Evolutionary conservation across 2,113 vertebrate genomes (phyloP).

Genomic region (Phoxinus phoxinus): DNA sequence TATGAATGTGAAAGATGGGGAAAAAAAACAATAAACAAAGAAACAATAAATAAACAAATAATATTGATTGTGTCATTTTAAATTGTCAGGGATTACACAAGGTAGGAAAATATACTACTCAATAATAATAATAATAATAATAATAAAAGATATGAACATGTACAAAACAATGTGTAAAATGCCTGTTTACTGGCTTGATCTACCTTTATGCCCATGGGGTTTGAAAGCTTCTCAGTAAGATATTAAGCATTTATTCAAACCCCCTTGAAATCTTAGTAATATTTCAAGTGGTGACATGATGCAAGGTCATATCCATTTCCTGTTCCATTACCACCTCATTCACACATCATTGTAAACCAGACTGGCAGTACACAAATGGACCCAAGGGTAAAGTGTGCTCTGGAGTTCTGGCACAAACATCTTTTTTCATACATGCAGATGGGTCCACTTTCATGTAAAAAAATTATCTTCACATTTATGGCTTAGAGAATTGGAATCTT

Average conservation of each 20-base stretch:
- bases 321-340: slow-evolving; percentile 26
- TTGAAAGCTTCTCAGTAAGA: slow-evolving; percentile 2
- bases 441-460: not conserved
- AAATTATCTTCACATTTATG: not conserved
- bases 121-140: not conserved
- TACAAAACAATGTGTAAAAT: not conserved
- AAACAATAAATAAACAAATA: not conserved
- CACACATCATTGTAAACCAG: slow-evolving; percentile 20
- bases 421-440: not conserved
- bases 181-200: not conserved
- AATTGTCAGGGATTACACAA: not conserved
- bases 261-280: not conserved
- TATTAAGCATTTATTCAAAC: not conserved
- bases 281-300: not conserved
- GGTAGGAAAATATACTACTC: not conserved
- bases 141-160: not conserved
- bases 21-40: not conserved
- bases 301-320: slow-evolving; percentile 1
- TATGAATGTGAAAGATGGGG: not conserved
- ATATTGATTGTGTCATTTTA: not conserved
- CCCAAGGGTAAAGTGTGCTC: slow-evolving; percentile 9
- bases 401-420: not conserved
- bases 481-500: not conserved
- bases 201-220: not conserved
- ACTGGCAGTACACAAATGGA: not conserved